Conservation (phyloP, 2,113 vertebrate species). For the Hippocampus abdominalis region DNA sequence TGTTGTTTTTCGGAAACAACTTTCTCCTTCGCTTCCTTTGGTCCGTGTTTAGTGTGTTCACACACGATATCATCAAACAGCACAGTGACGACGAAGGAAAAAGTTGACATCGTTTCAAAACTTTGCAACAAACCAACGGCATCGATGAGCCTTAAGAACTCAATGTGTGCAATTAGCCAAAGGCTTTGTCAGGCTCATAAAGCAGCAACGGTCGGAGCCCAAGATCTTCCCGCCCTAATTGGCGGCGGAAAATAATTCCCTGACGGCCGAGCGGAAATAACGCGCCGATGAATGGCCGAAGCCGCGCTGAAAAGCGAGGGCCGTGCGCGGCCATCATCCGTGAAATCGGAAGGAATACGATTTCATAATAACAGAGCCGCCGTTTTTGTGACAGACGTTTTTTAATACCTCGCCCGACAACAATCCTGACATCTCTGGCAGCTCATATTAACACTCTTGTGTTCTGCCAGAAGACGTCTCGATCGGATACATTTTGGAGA, state of each 20-base stretch:
- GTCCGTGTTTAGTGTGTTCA: no score
- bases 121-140: no score
- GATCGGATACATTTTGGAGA: slow-evolving; percentile 12
- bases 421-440: slow-evolving; percentile 3
- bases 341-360: not conserved
- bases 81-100: no score
- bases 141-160: not conserved
- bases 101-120: no score
- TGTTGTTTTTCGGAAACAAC: no score
- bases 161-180: not conserved
- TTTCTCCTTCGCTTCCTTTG: no score
- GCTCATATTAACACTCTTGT: not conserved
- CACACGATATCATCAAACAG: no score
- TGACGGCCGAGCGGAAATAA: not conserved
- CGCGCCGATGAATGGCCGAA: not conserved
- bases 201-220: not conserved
- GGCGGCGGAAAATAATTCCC: not conserved
- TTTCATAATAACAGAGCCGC: not conserved
- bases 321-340: not conserved
- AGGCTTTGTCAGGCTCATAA: not conserved
- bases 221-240: not conserved
- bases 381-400: not conserved
- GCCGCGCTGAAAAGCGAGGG: not conserved
- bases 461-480: slow-evolving; percentile 3
- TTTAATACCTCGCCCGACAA: not conserved